Evolutionary conservation across 2,888 invertebrate genomes (phyloP), one percentile per base, ranked within the genome.

Genomic region (Folsomia manolachei): DNA sequence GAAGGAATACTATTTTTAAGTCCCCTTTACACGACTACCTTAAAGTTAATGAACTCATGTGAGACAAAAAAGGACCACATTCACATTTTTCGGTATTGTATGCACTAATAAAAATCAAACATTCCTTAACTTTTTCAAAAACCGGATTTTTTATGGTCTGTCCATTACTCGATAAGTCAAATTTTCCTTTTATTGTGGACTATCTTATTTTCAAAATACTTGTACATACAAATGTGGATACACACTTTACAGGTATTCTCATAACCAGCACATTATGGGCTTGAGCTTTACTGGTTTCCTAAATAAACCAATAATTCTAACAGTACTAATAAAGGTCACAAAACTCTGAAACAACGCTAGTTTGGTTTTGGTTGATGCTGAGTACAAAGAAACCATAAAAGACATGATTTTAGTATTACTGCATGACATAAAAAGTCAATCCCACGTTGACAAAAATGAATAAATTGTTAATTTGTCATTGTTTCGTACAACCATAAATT

Each of bases 1-100:
- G n/a, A n/a, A n/a, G n/a, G n/a, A n/a, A n/a, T n/a, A n/a, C 18
- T 56, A 19, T 56, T 19, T 56, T 56, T 56, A n/a, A 56, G 56
- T 19, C 18, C 19, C 56, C 56, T n/a, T n/a, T n/a, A n/a, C n/a
- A n/a, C n/a, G n/a, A n/a, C n/a, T n/a, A n/a, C n/a, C n/a, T n/a
- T 9, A 39, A 56, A 56, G 56, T 56, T 56, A 63, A 63, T 63
- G 63, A 63, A 63, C 63, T 21, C 63, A 19, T 63, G 26, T 25
- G 27, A 25, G 63, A 14, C 11, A 27, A 63, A 25, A 23, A 24
- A 23, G 62, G 4, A 7, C 18, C 56, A 56, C 39, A 39, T 39
- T 39, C 39, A 63, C 62, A 62, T 62, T 62, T 62, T 62, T 62
- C 62, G 62, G 63, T 26, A 63, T 27, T 63, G 2, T 63, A 25